phyloP scores from a whole-genome alignment of 2,113 vertebrate species.

The Todiramphus chloris region DNA sequence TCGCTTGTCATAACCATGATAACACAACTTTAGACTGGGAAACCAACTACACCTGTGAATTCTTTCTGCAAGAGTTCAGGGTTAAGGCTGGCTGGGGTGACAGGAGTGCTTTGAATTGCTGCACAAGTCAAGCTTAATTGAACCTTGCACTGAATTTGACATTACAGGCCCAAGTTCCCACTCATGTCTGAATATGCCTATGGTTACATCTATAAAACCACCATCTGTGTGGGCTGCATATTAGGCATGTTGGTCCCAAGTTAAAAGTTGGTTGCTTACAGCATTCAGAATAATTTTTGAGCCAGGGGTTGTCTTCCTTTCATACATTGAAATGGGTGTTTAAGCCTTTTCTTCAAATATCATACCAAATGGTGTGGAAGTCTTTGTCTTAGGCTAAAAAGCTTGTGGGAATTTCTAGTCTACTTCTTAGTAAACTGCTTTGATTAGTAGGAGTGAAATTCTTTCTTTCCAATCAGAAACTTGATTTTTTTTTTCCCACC shows the following conservation, averaged over 20 bases:
- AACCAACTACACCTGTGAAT: background rate
- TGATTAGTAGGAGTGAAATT: background rate
- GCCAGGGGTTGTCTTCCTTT: background rate
- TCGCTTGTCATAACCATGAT: background rate
- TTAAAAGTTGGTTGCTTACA: background rate
- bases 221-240: background rate
- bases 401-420: background rate
- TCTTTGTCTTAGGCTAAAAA: background rate
- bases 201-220: background rate
- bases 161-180: background rate
- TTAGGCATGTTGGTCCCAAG: background rate
- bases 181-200: background rate
- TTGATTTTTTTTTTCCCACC: background rate
- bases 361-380: background rate
- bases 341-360: background rate
- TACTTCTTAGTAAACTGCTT: background rate
- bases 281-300: background rate
- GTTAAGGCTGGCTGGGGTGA: background rate
- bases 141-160: background rate
- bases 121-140: background rate
- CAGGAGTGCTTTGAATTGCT: background rate
- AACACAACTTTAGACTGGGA: background rate
- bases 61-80: background rate
- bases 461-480: background rate
- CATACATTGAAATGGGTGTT: background rate